phyloP scores from a whole-genome alignment of 1,140 invertebrate genomes.

The Drosophila yakuba region DNA sequence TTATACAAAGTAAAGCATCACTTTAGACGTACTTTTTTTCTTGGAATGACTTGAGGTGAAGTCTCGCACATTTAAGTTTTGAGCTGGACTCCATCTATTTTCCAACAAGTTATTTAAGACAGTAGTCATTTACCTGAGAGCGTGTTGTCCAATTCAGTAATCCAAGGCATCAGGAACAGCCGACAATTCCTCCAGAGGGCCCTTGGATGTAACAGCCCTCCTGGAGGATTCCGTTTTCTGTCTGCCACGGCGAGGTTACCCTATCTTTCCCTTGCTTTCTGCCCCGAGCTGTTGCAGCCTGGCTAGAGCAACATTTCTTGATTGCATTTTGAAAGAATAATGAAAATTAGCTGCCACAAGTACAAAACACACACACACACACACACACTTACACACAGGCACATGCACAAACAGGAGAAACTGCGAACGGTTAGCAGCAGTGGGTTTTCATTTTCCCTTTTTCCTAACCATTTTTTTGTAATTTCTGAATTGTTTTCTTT shows the following conservation, averaged over 20 bases:
- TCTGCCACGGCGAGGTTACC: slow-evolving; percentile 1
- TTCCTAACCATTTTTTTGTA: slow-evolving; percentile 37
- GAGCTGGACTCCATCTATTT: slow-evolving; percentile 17
- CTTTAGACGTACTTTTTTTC: too few relatives aligned
- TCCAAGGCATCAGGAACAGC: slow-evolving; percentile 35
- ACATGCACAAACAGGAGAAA: slow-evolving; percentile 19
- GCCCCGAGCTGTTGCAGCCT: slow-evolving; percentile 20
- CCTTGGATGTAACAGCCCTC: slow-evolving; percentile 52
- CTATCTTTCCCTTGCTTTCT: neutral
- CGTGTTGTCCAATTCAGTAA: slow-evolving; percentile 60
- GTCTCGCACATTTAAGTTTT: slow-evolving; percentile 1
- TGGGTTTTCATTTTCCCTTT: slow-evolving; percentile 62
- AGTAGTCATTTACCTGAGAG: slow-evolving; percentile 65
- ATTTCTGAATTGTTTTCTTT: slow-evolving; percentile 5
- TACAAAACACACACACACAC: slow-evolving; percentile 40
- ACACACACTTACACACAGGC: slow-evolving; percentile 15
- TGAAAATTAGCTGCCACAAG: slow-evolving; percentile 81
- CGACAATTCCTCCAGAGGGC: slow-evolving; percentile 27
- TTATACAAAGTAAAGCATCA: too few relatives aligned
- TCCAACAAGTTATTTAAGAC: slow-evolving; percentile 32
- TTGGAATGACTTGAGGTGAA: neutral
- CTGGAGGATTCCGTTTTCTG: slow-evolving; percentile 20
- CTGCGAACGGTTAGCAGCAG: slow-evolving; percentile 38
- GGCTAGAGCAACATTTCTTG: slow-evolving; percentile 70
- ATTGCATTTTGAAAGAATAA: slow-evolving; percentile 82